Evolutionary conservation across 2,113 vertebrate species (phyloP).

Genomic region (Labeo catla): DNA sequence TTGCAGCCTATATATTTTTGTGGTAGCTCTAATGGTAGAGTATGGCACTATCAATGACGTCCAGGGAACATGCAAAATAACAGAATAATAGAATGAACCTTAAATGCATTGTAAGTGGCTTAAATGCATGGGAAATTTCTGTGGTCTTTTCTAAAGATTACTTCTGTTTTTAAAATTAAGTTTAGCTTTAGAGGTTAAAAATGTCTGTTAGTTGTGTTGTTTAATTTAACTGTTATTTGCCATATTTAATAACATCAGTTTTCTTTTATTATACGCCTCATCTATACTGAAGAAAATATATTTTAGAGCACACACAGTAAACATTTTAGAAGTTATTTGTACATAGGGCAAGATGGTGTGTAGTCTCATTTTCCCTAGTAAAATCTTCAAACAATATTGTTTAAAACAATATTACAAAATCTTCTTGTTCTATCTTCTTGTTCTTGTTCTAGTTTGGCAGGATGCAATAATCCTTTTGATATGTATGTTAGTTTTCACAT

Average conservation of each 20-base stretch:
- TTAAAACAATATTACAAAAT: no score
- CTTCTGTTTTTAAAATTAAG: neutral
- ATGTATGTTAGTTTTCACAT: no score
- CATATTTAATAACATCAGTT: neutral
- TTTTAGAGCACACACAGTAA: neutral
- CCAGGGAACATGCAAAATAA: neutral
- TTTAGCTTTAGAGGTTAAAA: no score
- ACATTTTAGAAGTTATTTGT: neutral
- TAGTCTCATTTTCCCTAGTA: no score
- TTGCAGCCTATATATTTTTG: neutral
- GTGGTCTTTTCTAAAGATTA: neutral
- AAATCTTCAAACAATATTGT: no score
- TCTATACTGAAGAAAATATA: neutral
- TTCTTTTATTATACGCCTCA: neutral
- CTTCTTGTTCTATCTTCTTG: no score
- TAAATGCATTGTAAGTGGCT: no score
- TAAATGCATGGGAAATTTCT: neutral
- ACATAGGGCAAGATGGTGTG: no score
- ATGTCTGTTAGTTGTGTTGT: no score
- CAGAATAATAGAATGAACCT: neutral
- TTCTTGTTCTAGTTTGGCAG: no score
- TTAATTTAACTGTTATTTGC: no score
- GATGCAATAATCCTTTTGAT: no score
- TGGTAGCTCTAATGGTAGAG: neutral
- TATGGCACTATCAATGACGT: neutral